phyloP scores from a whole-genome alignment of 2,888 invertebrate genomes.

The Drosophila phalerata region DNA sequence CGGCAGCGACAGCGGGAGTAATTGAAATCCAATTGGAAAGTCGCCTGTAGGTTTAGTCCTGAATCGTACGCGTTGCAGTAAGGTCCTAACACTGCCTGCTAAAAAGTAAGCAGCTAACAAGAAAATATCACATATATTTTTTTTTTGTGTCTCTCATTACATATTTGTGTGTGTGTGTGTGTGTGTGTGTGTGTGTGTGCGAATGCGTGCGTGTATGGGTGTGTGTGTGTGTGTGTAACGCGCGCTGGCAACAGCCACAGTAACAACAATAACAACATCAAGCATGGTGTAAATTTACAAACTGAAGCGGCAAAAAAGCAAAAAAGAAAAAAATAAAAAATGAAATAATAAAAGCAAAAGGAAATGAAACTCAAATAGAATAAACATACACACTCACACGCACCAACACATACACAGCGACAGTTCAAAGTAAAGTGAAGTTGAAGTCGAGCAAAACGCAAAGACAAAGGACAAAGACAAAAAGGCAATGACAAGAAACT shows the following conservation, averaged over 20 bases:
- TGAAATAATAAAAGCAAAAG: conserved; percentile 15
- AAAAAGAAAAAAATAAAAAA: no score
- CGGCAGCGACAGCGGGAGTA: conserved; percentile 22
- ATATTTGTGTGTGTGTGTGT: conserved; percentile 26
- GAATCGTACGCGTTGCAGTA: conserved; percentile 71
- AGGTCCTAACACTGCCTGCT: conserved; percentile 62
- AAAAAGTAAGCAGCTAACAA: conserved; percentile 52
- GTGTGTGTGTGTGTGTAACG: conserved; percentile 36
- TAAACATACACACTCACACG: conserved; percentile 1
- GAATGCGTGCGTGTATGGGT: conserved; percentile 27
- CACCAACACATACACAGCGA: conserved; percentile 6
- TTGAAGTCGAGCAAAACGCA: conserved; percentile 30
- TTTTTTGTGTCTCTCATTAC: conserved; percentile 46
- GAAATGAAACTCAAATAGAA: background rate
- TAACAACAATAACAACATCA: conserved; percentile 40
- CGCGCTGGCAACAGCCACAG: conserved; percentile 44
- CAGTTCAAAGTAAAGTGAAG: conserved; percentile 33
- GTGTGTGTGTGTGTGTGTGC: conserved; percentile 20
- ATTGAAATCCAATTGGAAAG: conserved; percentile 45
- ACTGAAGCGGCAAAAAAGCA: conserved; percentile 27
- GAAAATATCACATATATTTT: conserved; percentile 22
- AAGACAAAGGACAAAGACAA: conserved; percentile 11
- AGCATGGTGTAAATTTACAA: conserved; percentile 50
- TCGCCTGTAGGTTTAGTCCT: conserved; percentile 67
- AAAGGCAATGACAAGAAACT: conserved; percentile 10